Conservation (phyloP, 2,113 vertebrate species). For the Halichoerus grypus region DNA sequence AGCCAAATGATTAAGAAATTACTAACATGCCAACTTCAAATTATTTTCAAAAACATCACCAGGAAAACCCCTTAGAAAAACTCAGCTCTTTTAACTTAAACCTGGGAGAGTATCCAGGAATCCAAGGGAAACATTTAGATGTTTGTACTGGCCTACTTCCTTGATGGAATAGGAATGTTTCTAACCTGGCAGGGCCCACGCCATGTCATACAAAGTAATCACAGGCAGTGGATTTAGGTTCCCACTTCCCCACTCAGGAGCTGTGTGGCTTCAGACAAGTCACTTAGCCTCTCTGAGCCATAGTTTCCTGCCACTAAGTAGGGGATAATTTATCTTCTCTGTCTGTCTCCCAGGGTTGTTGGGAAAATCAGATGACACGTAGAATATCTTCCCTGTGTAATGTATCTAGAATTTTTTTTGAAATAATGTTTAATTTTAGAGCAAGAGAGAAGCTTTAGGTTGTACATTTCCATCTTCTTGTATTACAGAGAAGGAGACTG, state of each 20-base stretch:
- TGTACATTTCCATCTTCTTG: not conserved
- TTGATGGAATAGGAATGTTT: not conserved
- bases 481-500: not conserved
- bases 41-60: not conserved
- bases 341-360: not conserved
- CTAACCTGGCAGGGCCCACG: accelerated
- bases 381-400: too few relatives aligned
- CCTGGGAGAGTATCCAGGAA: not conserved
- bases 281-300: not conserved
- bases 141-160: not conserved
- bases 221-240: not conserved
- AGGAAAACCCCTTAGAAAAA: not conserved
- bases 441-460: not conserved
- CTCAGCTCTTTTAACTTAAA: not conserved
- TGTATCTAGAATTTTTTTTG: not conserved
- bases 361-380: not conserved
- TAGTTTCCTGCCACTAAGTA: not conserved
- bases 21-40: not conserved
- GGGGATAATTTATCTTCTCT: not conserved
- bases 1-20: not conserved
- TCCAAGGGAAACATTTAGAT: not conserved
- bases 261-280: not conserved
- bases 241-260: not conserved
- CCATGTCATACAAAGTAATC: not conserved
- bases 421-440: not conserved